Evolutionary conservation across 2,888 invertebrate species (phyloP).

Genomic region (Xestoiulus laeticollis): DNA sequence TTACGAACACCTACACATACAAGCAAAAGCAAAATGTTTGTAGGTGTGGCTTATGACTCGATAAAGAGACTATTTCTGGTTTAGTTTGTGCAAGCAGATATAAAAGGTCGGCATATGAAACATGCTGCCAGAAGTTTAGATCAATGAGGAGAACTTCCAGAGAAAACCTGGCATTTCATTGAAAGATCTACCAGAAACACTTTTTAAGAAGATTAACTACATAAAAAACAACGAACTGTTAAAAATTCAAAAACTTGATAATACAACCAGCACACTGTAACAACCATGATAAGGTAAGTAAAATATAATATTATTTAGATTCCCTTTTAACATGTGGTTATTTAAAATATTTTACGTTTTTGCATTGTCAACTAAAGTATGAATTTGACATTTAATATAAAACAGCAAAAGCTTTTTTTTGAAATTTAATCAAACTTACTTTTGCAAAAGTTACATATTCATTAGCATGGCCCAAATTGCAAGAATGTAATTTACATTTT

Average conservation of each 20-base stretch:
- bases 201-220: too few relatives aligned
- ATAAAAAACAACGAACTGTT: background rate
- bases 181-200: background rate
- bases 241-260: background rate
- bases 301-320: too few relatives aligned
- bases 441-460: too few relatives aligned
- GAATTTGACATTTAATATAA: too few relatives aligned
- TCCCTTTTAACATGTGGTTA: too few relatives aligned
- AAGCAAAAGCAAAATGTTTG: background rate
- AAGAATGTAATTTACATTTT: too few relatives aligned
- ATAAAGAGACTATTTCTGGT: background rate
- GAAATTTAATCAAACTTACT: too few relatives aligned
- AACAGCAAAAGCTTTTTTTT: too few relatives aligned
- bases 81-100: background rate
- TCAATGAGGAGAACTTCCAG: background rate
- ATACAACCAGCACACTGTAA: background rate
- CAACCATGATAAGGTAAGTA: background rate
- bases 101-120: background rate
- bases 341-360: too few relatives aligned
- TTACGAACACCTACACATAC: background rate
- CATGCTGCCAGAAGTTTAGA: background rate
- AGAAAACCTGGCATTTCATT: background rate
- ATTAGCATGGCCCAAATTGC: too few relatives aligned
- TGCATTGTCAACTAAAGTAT: too few relatives aligned
- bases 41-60: background rate